Evolutionary conservation across 64 coral and sea anemone species (phyloP).

Genomic region (Stylophora pistillata): DNA sequence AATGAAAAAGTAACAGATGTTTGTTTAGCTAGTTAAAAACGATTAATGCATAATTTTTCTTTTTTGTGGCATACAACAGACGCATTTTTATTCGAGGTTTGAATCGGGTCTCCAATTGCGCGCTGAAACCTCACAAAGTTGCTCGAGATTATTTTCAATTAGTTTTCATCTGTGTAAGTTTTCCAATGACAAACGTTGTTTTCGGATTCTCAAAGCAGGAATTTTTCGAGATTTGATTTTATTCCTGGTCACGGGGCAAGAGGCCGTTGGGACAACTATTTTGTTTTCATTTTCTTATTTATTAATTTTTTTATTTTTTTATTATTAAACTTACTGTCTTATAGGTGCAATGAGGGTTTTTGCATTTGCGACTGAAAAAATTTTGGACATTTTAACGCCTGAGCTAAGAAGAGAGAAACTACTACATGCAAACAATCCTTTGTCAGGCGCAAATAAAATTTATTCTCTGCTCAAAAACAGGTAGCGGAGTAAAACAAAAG

Average conservation of each 20-base stretch:
- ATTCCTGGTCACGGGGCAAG: too few relatives aligned
- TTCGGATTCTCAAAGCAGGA: too few relatives aligned
- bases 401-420: background rate
- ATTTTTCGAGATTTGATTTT: too few relatives aligned
- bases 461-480: slow-evolving; percentile 20
- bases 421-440: background rate
- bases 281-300: too few relatives aligned
- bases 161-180: background rate
- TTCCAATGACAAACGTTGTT: too few relatives aligned
- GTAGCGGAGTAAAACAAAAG: background rate
- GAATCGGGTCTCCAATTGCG: background rate
- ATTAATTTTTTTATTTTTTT: too few relatives aligned
- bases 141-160: background rate
- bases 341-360: too few relatives aligned
- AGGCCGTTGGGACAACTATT: too few relatives aligned
- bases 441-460: slow-evolving; percentile 2
- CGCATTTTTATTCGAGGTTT: background rate
- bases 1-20: slow-evolving; percentile 30
- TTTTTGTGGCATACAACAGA: background rate
- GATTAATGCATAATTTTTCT: background rate
- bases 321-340: too few relatives aligned
- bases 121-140: background rate
- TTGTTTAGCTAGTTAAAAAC: background rate
- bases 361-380: background rate
- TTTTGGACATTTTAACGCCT: background rate